Conservation (phyloP, 2,113 vertebrate species). For the Elaphurus davidianus region DNA sequence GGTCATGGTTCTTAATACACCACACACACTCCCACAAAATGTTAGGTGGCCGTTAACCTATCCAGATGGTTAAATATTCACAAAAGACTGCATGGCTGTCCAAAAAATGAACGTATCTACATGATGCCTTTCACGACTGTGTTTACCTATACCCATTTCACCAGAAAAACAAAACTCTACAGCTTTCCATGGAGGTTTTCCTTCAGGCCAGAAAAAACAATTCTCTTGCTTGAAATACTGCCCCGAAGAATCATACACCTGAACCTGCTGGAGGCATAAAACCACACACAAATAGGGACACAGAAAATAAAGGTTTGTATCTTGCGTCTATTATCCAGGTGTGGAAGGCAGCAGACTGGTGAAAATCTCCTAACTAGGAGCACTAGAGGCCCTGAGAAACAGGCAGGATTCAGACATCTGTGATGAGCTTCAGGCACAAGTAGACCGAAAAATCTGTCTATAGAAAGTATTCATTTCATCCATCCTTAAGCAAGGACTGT, state of each 20-base stretch:
- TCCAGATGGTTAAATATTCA: neutral
- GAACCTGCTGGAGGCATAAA: neutral
- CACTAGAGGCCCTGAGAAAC: constrained; percentile 27
- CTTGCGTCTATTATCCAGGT: neutral
- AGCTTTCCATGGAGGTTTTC: neutral
- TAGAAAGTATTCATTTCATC: constrained; percentile 53
- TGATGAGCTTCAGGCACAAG: constrained; percentile 39
- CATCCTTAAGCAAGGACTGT: constrained; percentile 52
- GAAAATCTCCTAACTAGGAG: constrained; percentile 14
- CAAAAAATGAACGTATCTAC: neutral
- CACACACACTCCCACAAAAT: neutral
- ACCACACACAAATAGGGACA: neutral
- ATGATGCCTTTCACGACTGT: neutral
- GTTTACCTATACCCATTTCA: constrained; percentile 24
- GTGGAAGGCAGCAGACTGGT: constrained; percentile 1
- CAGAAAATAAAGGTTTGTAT: neutral
- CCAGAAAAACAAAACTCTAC: neutral
- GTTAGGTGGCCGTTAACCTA: neutral
- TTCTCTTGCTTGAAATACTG: constrained; percentile 1
- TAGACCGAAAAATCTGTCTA: constrained; percentile 33
- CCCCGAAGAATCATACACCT: neutral
- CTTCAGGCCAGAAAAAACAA: neutral
- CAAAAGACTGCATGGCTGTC: neutral
- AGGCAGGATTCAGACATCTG: neutral
- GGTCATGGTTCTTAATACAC: constrained; percentile 8